Evolutionary conservation across 2,797 vertebrate genomes (phyloP).

Genomic region (Prunella strophiata): DNA sequence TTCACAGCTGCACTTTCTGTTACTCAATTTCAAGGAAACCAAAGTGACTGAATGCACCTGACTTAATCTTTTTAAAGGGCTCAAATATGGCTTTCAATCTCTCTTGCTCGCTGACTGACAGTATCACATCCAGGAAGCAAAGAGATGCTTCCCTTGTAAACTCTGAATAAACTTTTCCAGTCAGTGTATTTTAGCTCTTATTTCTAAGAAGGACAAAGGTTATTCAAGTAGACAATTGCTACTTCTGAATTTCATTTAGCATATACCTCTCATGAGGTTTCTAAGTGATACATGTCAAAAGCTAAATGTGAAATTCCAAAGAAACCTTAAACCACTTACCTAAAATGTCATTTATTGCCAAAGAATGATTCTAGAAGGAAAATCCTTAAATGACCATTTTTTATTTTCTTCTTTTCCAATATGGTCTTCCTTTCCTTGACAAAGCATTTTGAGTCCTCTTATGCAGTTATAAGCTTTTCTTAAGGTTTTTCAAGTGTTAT

Average conservation of each 20-base stretch:
- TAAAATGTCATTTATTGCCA: background rate
- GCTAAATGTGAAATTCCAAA: background rate
- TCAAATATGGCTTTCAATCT: background rate
- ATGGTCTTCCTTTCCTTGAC: background rate
- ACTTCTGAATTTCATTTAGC: background rate
- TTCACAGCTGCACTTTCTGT: background rate
- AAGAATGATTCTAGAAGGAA: background rate
- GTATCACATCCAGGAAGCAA: background rate
- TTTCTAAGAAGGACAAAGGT: background rate
- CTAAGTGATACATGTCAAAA: background rate
- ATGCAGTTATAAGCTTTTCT: background rate
- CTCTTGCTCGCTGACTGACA: background rate
- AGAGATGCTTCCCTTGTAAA: background rate
- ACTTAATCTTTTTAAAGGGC: background rate
- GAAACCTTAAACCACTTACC: background rate
- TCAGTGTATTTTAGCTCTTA: background rate
- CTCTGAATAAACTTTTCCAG: background rate
- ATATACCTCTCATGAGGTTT: background rate
- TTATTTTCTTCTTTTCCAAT: background rate
- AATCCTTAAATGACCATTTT: background rate
- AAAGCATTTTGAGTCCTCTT: background rate
- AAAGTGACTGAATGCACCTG: background rate
- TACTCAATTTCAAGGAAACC: slow-evolving; percentile 15
- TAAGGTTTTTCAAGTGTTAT: background rate
- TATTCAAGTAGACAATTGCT: background rate